phyloP scores from a whole-genome alignment of 1,140 invertebrate species.

The Battus philenor region DNA sequence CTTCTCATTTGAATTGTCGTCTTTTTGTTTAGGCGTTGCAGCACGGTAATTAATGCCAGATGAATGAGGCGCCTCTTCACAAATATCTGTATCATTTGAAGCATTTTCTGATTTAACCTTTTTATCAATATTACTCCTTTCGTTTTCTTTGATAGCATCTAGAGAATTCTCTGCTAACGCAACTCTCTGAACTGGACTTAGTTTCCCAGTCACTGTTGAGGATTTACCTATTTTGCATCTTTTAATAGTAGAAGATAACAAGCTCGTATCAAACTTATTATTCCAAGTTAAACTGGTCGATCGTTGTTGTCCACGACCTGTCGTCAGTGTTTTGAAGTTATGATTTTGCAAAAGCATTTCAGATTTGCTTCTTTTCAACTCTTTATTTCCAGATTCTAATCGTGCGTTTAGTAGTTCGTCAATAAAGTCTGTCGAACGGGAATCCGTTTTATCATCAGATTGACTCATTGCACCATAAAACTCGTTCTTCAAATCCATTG shows the following conservation, averaged over 20 bases:
- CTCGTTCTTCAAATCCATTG: slow-evolving; percentile 77
- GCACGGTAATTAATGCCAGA: slow-evolving; percentile 58
- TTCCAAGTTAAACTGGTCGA: slow-evolving; percentile 82
- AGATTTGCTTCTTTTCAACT: slow-evolving; percentile 80
- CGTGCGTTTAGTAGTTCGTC: slow-evolving; percentile 79
- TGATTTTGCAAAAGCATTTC: slow-evolving; percentile 77
- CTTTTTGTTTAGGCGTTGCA: slow-evolving; percentile 58
- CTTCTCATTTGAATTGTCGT: slow-evolving; percentile 45
- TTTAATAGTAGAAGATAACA: slow-evolving; percentile 79
- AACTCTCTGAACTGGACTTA: slow-evolving; percentile 55
- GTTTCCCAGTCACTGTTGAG: slow-evolving; percentile 67
- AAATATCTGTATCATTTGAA: slow-evolving; percentile 31
- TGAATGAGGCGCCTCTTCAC: slow-evolving; percentile 54
- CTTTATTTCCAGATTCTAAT: slow-evolving; percentile 70
- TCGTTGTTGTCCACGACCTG: slow-evolving; percentile 77
- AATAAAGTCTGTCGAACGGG: slow-evolving; percentile 78
- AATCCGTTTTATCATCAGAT: slow-evolving; percentile 76
- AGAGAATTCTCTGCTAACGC: slow-evolving; percentile 42
- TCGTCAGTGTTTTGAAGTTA: slow-evolving; percentile 70
- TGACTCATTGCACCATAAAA: slow-evolving; percentile 74
- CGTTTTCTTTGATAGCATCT: slow-evolving; percentile 51
- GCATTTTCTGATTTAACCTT: slow-evolving; percentile 51
- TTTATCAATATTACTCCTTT: slow-evolving; percentile 42
- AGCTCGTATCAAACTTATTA: slow-evolving; percentile 79
- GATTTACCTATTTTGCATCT: slow-evolving; percentile 78